A percentile compares a stretch with the other conserved stretches of the same genome.
Conservation (phyloP, 2,888 invertebrate species). For the Chaitophorus viminalis region DNA sequence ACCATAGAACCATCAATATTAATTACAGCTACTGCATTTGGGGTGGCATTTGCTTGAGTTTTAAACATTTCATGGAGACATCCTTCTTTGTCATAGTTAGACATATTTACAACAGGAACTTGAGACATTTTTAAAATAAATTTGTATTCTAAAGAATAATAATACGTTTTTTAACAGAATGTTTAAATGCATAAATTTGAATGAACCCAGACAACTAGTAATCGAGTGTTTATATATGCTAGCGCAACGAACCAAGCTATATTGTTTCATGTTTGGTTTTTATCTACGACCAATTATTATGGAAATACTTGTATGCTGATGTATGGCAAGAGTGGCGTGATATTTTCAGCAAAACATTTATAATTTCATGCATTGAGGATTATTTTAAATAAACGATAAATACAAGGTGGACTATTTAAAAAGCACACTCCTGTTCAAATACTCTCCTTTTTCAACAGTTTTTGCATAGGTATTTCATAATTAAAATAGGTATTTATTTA, state of each 20-base stretch:
- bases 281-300: constrained; percentile 7
- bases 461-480: too few relatives aligned
- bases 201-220: background rate
- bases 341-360: background rate
- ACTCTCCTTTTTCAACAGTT: too few relatives aligned
- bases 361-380: background rate
- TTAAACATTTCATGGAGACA: constrained; percentile 65
- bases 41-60: constrained; percentile 64
- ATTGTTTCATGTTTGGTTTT: background rate
- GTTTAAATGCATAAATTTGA: background rate
- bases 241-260: background rate
- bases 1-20: constrained; percentile 59
- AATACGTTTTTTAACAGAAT: background rate
- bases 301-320: background rate
- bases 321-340: background rate
- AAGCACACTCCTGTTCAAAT: too few relatives aligned
- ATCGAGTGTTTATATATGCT: background rate
- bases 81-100: constrained; percentile 64
- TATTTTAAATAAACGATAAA: too few relatives aligned
- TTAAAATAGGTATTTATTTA: too few relatives aligned
- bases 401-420: background rate
- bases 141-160: background rate
- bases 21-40: constrained; percentile 64
- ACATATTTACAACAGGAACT: constrained; percentile 64
- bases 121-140: constrained; percentile 33